Evolutionary conservation across 1,140 invertebrate genomes (phyloP).

Genomic region (Sminthurides bifidus): DNA sequence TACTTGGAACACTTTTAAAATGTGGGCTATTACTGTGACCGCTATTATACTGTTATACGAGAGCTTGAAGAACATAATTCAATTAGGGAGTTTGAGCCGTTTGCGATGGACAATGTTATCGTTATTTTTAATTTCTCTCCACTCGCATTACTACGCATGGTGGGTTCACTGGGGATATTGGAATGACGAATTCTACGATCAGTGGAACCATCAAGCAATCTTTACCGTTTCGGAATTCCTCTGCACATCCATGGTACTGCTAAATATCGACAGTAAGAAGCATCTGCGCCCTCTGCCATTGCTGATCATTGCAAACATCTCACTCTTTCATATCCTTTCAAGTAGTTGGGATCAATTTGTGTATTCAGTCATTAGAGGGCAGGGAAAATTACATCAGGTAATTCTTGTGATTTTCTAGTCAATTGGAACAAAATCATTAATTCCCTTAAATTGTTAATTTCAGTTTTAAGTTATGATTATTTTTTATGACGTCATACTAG

Average conservation of each 20-base stretch:
- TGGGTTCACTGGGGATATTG: conserved; percentile 74
- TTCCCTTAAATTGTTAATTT: not conserved
- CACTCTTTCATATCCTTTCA: conserved; percentile 57
- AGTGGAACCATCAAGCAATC: conserved; percentile 42
- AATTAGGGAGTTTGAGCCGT: conserved; percentile 43
- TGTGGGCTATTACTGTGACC: conserved; percentile 57
- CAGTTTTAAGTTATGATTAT: not conserved
- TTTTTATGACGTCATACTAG: not conserved
- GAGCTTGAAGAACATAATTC: conserved; percentile 50
- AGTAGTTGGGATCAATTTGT: conserved; percentile 64
- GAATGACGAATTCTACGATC: conserved; percentile 53
- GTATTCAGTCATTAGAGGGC: conserved; percentile 53
- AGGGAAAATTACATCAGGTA: conserved; percentile 49
- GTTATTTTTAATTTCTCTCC: conserved; percentile 55
- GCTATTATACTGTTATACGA: conserved; percentile 59
- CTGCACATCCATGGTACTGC: conserved; percentile 48
- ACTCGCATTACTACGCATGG: conserved; percentile 73
- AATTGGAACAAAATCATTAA: not conserved
- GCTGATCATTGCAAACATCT: conserved; percentile 51
- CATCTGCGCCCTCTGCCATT: conserved; percentile 49
- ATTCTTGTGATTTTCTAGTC: not conserved
- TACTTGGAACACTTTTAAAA: conserved; percentile 59
- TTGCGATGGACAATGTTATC: conserved; percentile 56
- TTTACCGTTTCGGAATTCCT: conserved; percentile 58
- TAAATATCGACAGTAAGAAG: conserved; percentile 42